phyloP scores from a whole-genome alignment of 1,140 invertebrate species.

The Cryptotermes secundus region DNA sequence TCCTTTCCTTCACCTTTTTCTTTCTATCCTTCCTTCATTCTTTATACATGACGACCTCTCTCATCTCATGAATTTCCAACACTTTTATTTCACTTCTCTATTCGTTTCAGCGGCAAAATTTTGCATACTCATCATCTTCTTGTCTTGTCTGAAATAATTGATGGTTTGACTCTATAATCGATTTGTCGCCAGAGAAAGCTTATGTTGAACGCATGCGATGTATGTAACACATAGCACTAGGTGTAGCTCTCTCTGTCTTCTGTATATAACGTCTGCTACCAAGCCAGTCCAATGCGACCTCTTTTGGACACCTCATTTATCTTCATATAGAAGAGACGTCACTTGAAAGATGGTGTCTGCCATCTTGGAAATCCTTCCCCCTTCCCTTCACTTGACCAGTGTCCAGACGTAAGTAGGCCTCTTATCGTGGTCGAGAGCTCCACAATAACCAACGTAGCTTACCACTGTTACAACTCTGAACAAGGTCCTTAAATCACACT shows the following conservation, averaged over 20 bases:
- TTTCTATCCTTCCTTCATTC: neutral
- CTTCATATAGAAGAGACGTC: slow-evolving; percentile 16
- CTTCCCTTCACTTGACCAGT: neutral
- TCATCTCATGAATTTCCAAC: slow-evolving; percentile 2
- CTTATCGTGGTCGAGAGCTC: neutral
- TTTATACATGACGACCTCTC: neutral
- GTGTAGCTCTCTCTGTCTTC: neutral
- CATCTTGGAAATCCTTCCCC: neutral
- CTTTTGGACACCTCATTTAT: slow-evolving; percentile 19
- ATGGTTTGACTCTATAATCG: slow-evolving; percentile 27
- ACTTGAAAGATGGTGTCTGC: slow-evolving; percentile 4
- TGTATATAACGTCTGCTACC: neutral
- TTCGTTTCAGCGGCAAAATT: slow-evolving; percentile 1
- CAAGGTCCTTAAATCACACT: neutral
- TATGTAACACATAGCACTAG: neutral
- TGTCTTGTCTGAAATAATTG: slow-evolving; percentile 27
- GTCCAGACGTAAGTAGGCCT: neutral
- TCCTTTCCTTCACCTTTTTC: neutral
- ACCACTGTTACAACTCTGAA: neutral
- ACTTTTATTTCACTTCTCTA: neutral
- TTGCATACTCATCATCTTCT: slow-evolving; percentile 27
- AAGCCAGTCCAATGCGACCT: neutral
- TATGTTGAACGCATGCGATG: neutral
- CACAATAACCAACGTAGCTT: neutral
- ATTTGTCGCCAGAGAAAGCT: slow-evolving; percentile 14